These are phyloP conservation scores for Eidolon dupreanum DNA, from an alignment of 2,797 vertebrate genomes.

Conservation along the genomic window DNA sequence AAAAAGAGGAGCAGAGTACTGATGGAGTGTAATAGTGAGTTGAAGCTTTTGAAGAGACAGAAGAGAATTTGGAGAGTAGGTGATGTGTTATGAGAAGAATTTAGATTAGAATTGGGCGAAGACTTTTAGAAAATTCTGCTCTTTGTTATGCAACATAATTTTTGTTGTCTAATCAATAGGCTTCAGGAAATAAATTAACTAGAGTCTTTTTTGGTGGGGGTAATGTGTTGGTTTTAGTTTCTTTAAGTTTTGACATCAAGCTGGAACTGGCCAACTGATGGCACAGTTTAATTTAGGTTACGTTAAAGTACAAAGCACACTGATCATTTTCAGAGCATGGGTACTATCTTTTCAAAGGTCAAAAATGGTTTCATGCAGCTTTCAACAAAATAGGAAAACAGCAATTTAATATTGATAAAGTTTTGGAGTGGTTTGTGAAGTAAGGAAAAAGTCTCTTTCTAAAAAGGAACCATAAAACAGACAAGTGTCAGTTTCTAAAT, in stretches of 20 bases:
- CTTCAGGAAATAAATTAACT: background rate
- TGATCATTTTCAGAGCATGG: background rate
- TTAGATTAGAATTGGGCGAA: background rate
- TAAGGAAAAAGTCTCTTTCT: background rate
- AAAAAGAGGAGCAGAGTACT: background rate
- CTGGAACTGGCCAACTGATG: background rate
- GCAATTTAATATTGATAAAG: slow-evolving; percentile 22
- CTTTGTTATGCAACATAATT: background rate
- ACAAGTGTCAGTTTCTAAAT: slow-evolving; percentile 52
- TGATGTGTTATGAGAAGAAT: background rate
- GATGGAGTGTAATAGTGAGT: background rate
- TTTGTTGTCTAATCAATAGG: background rate
- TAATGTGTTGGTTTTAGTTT: background rate
- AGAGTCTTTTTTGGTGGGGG: rapidly evolving
- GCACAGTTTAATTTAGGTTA: background rate
- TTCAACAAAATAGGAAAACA: background rate
- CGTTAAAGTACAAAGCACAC: background rate
- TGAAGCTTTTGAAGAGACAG: background rate
- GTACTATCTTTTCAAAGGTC: background rate
- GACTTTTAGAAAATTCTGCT: background rate
- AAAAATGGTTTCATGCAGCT: background rate
- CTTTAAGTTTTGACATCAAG: background rate
- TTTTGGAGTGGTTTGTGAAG: background rate
- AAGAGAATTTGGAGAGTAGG: background rate
- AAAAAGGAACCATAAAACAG: slow-evolving; percentile 14